A percentile compares a stretch with the other conserved stretches of the same genome.
These are phyloP conservation scores for Cyanistes caeruleus DNA, from an alignment of 2,113 vertebrate genomes.

Conservation along the genomic window DNA sequence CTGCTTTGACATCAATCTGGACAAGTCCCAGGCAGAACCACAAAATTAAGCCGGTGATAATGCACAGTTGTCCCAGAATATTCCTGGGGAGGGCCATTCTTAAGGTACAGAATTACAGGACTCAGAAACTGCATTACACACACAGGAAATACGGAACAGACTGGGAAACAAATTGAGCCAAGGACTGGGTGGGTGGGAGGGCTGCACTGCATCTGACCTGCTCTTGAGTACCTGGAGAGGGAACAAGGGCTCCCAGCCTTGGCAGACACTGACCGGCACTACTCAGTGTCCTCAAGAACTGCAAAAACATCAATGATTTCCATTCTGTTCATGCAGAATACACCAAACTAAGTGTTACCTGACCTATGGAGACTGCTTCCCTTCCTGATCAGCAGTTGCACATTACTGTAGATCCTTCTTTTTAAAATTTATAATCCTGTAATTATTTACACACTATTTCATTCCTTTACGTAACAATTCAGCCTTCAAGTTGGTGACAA, in stretches of 20 bases:
- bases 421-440: neutral
- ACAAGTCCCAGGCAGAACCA: neutral
- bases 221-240: neutral
- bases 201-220: neutral
- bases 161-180: neutral
- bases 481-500: conserved; percentile 7
- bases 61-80: neutral
- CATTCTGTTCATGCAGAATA: neutral
- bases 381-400: neutral
- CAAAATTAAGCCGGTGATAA: neutral
- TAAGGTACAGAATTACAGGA: neutral
- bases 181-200: neutral
- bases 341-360: neutral
- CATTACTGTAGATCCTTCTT: neutral
- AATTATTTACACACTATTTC: conserved; percentile 23
- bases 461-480: neutral
- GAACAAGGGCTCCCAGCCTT: accelerated
- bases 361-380: neutral
- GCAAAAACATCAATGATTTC: neutral
- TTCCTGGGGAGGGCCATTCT: neutral
- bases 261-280: neutral
- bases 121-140: neutral
- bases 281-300: neutral
- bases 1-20: neutral
- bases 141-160: neutral